Conservation (phyloP, 2,888 invertebrate genomes). For the Punctoribates punctum region DNA sequence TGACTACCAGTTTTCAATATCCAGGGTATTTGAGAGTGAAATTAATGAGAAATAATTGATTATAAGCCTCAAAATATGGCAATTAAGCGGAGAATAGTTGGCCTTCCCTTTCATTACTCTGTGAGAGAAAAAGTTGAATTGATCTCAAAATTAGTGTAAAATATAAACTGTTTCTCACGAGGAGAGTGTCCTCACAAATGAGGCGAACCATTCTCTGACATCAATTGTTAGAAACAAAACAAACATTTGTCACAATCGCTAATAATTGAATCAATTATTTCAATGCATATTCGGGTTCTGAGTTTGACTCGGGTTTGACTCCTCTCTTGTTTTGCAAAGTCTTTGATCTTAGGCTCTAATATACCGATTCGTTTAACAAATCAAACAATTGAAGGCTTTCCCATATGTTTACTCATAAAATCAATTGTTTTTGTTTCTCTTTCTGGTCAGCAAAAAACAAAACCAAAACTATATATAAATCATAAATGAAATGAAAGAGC, state of each 20-base stretch:
- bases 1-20: background rate
- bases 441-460: background rate
- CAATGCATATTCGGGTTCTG: background rate
- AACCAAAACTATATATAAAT: background rate
- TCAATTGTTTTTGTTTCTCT: background rate
- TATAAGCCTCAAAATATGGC: background rate
- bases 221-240: background rate
- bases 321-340: constrained; percentile 27
- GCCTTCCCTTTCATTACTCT: background rate
- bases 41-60: constrained; percentile 8
- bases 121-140: background rate
- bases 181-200: too few species aligned
- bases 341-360: background rate
- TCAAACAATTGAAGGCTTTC: constrained; percentile 21
- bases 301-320: too few species aligned
- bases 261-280: background rate
- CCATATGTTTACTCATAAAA: too few species aligned
- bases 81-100: background rate
- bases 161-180: too few species aligned
- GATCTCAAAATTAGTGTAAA: background rate
- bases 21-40: constrained; percentile 17
- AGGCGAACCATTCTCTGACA: background rate
- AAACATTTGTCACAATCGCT: background rate
- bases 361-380: constrained; percentile 6
- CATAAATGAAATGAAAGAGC: background rate